These are phyloP conservation scores for Troides aeacus DNA, from an alignment of 2,888 invertebrate genomes.

Conservation along the genomic window DNA sequence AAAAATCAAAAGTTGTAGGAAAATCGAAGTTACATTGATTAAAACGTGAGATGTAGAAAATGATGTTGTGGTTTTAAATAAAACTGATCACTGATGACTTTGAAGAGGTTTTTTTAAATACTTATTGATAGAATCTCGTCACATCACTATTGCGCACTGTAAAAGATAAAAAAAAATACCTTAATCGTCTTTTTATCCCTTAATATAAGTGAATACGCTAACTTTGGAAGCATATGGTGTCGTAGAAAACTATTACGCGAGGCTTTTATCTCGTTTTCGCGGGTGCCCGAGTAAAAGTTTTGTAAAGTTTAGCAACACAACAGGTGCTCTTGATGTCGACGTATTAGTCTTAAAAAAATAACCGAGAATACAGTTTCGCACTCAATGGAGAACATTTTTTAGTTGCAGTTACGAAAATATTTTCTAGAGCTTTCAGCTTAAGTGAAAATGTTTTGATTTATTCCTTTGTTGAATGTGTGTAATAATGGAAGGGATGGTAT, in stretches of 20 bases:
- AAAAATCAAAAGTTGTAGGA: no score
- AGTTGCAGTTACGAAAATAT: conserved; percentile 18
- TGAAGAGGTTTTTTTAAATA: background rate
- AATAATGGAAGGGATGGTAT: no score
- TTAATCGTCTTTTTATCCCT: conserved; percentile 45
- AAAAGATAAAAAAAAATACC: conserved; percentile 23
- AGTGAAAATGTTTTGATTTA: background rate
- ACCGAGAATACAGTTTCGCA: conserved; percentile 44
- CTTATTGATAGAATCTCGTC: background rate
- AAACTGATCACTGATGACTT: background rate
- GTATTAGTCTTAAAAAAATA: conserved; percentile 54
- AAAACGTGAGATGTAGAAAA: no score
- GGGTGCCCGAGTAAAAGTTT: conserved; percentile 71
- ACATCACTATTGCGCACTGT: conserved; percentile 13
- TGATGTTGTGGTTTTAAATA: no score
- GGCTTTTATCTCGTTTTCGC: conserved; percentile 76
- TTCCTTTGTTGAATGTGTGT: no score
- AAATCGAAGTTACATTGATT: no score
- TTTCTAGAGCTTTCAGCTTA: background rate
- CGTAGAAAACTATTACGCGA: conserved; percentile 75
- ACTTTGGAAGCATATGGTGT: conserved; percentile 71
- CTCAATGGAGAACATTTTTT: conserved; percentile 44
- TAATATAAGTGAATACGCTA: conserved; percentile 59
- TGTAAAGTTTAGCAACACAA: conserved; percentile 65
- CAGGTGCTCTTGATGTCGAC: conserved; percentile 70